Evolutionary conservation across 2,113 vertebrate species (phyloP).

Genomic region (Meriones unguiculatus): DNA sequence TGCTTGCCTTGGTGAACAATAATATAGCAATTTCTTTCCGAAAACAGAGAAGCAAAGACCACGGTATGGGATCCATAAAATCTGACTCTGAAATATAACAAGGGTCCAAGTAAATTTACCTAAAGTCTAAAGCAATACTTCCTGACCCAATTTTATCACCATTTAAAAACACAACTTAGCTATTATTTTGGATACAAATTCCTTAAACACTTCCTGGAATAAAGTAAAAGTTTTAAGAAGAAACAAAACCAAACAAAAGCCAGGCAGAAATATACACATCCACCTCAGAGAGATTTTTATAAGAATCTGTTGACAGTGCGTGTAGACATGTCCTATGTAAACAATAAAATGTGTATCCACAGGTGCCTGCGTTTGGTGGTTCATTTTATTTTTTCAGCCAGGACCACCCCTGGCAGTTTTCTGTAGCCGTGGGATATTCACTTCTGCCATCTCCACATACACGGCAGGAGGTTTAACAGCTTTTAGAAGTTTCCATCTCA

Average conservation of each 20-base stretch:
- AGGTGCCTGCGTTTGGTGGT: not conserved
- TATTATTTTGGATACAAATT: not conserved
- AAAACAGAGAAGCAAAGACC: not conserved
- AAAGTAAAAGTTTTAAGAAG: not conserved
- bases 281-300: not conserved
- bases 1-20: constrained; percentile 23
- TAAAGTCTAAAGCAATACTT: not conserved
- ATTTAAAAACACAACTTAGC: constrained; percentile 32
- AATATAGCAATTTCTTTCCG: not conserved
- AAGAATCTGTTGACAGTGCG: not conserved
- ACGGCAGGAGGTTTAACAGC: not conserved
- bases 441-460: not conserved
- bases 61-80: not conserved
- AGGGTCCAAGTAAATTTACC: not conserved
- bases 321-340: not conserved
- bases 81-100: not conserved
- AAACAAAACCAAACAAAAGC: not conserved
- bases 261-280: not conserved
- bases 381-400: not conserved
- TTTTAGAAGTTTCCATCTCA: not conserved
- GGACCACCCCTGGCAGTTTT: not conserved
- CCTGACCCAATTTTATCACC: not conserved
- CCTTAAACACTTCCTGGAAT: constrained; percentile 32
- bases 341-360: not conserved
- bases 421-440: not conserved